Base-by-base conservation (phyloP, 92 coral and sea anemone genomes). In the Paragorgia papillata region DNA sequence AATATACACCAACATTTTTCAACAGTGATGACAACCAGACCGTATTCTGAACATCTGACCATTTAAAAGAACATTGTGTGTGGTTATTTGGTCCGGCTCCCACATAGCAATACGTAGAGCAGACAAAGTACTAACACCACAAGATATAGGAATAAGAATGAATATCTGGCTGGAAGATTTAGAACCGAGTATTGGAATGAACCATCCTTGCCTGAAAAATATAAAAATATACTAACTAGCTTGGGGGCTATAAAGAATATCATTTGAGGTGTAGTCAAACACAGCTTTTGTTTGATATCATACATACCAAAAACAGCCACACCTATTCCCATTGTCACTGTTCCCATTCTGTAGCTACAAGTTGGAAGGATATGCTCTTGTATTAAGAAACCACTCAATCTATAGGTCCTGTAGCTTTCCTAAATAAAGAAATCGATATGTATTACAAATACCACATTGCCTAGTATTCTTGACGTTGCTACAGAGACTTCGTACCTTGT, bases 261-360 rank as follows among this genome's bases (percentile, higher is more conserved):
- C n/a, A n/a, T n/a, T n/a, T n/a, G n/a, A n/a, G n/a, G n/a, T n/a
- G n/a, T n/a, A n/a, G n/a, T n/a, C n/a, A n/a, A n/a, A n/a, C n/a
- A n/a, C n/a, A n/a, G n/a, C n/a, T n/a, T n/a, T n/a, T n/a, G n/a
- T n/a, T n/a, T n/a, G n/a, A n/a, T n/a, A n/a, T n/a, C n/a, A n/a
- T 53, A 73, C 89, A 66, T 70, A 92, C 97, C 91, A 50, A 92
- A 51, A 24, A 92, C 80, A 14, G 89, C 84, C 13, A 89, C 80
- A 14, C 86, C 89, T 24, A 84, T 76, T 9, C 94, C 94, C 60
- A 92, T 92, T 56, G 74, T 84, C 20, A 58, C 57, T 13, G 97
- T 92, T 18, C 97, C 97, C 97, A 92, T 92, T 21, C 97, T 92
- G 68, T 92, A 92, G 73, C 97, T 92, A 50, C 97, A 92, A 13